These are phyloP conservation scores for Tamias sibiricus DNA, from an alignment of 2,113 vertebrate species.

Conservation along the genomic window DNA sequence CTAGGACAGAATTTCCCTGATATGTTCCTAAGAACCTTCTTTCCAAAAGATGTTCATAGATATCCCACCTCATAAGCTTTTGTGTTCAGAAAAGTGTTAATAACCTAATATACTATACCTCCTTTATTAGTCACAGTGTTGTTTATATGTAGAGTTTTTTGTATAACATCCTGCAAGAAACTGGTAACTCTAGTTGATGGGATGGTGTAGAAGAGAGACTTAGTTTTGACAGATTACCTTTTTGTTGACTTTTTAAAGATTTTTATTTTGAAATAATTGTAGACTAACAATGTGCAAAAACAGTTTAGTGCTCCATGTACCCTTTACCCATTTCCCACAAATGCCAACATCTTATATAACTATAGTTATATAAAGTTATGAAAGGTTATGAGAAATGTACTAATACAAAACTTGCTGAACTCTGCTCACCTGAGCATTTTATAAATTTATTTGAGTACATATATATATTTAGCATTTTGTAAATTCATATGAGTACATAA, in stretches of 20 bases:
- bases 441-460: conserved; percentile 23
- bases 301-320: neutral
- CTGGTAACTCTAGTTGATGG: neutral
- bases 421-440: conserved; percentile 31
- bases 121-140: neutral
- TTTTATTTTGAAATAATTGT: conserved; percentile 40
- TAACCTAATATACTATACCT: neutral
- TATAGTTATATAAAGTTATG: neutral
- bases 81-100: neutral
- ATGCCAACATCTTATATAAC: neutral
- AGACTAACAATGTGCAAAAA: neutral
- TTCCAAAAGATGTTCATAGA: conserved; percentile 36
- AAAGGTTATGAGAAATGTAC: neutral
- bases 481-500: neutral
- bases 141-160: neutral
- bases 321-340: conserved; percentile 3
- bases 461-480: conserved; percentile 14
- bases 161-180: neutral
- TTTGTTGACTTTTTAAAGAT: neutral
- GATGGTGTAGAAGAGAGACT: neutral
- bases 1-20: neutral
- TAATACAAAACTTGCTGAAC: neutral
- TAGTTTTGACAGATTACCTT: conserved; percentile 20
- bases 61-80: neutral
- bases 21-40: neutral